Evolutionary conservation across 2,797 vertebrate genomes (phyloP).

Genomic region (Argentina silus): DNA sequence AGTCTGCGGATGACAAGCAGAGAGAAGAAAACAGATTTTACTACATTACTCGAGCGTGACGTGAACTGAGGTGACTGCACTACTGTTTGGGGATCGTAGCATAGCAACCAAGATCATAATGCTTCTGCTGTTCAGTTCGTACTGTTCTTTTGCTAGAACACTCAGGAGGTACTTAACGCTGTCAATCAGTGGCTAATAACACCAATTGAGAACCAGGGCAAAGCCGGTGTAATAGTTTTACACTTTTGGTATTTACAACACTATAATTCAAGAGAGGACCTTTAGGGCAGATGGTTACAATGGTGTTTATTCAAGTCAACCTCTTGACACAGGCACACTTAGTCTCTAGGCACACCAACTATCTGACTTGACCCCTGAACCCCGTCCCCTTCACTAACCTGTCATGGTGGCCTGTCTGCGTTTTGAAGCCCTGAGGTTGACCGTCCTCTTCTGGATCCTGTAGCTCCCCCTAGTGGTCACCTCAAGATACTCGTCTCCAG

Average conservation of each 20-base stretch:
- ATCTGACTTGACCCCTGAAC: not conserved
- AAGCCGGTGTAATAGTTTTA: no score
- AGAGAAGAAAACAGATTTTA: conserved; percentile 12
- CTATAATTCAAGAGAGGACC: not conserved
- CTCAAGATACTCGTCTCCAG: conserved; percentile 71
- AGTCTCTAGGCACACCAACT: no score
- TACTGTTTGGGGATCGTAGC: not conserved
- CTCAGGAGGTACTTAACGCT: not conserved
- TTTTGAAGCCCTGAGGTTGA: conserved; percentile 46
- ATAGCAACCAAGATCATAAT: no score
- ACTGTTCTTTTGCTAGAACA: not conserved
- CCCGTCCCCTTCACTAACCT: conserved; percentile 62
- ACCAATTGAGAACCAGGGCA: not conserved
- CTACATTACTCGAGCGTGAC: not conserved
- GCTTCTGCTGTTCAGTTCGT: not conserved
- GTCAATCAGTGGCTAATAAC: not conserved
- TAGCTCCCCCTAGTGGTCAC: conserved; percentile 63
- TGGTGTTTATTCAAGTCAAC: not conserved
- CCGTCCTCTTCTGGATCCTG: conserved; percentile 40
- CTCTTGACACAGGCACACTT: not conserved
- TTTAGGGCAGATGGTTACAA: not conserved
- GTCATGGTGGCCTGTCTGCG: conserved; percentile 75
- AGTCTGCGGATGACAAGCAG: conserved; percentile 63
- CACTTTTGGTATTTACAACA: no score
- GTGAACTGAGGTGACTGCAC: not conserved